Evolutionary conservation across 2,888 invertebrate species (phyloP), one percentile per base, ranked within the genome.

Genomic region (Drosophila demipolita): DNA sequence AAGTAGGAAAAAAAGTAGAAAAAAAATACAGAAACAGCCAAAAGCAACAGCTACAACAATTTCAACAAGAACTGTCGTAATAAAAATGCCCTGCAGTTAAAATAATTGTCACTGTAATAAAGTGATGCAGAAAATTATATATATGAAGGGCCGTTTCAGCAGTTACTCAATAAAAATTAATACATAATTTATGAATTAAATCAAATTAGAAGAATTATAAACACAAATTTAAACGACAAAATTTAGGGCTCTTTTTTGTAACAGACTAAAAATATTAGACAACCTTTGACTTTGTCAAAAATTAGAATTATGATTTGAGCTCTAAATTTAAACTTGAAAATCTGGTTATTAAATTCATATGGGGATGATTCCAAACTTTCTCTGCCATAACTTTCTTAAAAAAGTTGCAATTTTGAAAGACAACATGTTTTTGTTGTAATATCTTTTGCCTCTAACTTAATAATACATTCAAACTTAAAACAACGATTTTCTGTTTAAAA

Each of bases 21-120:
- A 23, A 20, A 8, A 55, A 29, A 36, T n/a, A 57, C 42, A 60
- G 33, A 66, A 54, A 45, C 45, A 45, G 20, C 54, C 54, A 74
- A 53, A 26, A 63, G 26, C 35, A 62, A 40, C 26, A 40, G 12
- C 64, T 52, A 11, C 65, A 75, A 57, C 70, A 79, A 75, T 64
- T 62, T 68, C 72, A 87, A 84, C 81, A 79, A 73, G 66, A 82
- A 80, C 83, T 81, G 81, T 83, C 84, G 89, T 79, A 75, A 86
- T 90, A 90, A 86, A 86, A 86, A 89, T 90, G 74, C 77, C 87
- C 87, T 80, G 90, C 90, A 89, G 90, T 90, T 87, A 73, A 87
- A 87, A 87, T 87, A 90, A 87, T 87, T 87, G 86, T 87, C 86
- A 87, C 90, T 82, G 89, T 87, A 89, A 90, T 89, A 86, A 90